phyloP scores from a whole-genome alignment of 2,888 invertebrate genomes.

The Platynereis dumerilii region DNA sequence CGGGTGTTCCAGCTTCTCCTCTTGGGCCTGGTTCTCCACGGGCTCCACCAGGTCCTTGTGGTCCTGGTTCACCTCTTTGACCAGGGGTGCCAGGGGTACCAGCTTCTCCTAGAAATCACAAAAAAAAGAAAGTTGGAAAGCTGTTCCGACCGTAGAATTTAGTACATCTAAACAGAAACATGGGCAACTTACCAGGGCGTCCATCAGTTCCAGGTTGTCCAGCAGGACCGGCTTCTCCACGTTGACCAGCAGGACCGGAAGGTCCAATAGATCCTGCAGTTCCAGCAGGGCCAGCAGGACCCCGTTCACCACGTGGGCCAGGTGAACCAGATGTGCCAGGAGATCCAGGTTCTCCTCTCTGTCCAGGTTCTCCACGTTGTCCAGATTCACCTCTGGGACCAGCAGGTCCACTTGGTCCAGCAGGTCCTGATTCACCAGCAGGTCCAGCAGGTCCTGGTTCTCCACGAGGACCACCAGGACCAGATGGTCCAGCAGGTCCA shows the following conservation, averaged over 20 bases:
- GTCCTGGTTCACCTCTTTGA: slow-evolving; percentile 20
- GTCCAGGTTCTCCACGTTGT: slow-evolving; percentile 36
- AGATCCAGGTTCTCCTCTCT: slow-evolving; percentile 27
- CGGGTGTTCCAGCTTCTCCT: slow-evolving; percentile 9
- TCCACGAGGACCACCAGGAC: slow-evolving; percentile 27
- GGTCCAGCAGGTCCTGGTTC: slow-evolving; percentile 23
- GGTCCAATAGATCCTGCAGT: slow-evolving; percentile 28
- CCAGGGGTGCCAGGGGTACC: slow-evolving; percentile 28
- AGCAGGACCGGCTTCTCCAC: slow-evolving; percentile 27
- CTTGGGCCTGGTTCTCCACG: slow-evolving; percentile 23
- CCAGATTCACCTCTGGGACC: slow-evolving; percentile 37
- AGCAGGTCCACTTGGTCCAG: not conserved
- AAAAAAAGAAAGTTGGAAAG: too few relatives aligned
- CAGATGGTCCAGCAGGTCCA: slow-evolving; percentile 29
- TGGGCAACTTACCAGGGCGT: slow-evolving; percentile 14
- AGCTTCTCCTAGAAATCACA: slow-evolving; percentile 15
- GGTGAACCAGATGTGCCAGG: slow-evolving; percentile 31
- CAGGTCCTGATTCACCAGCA: slow-evolving; percentile 23
- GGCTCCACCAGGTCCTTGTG: slow-evolving; percentile 10
- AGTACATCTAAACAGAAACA: too few relatives aligned
- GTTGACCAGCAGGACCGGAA: slow-evolving; percentile 25
- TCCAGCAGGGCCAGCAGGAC: slow-evolving; percentile 17
- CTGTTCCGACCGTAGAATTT: too few relatives aligned
- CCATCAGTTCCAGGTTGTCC: slow-evolving; percentile 23
- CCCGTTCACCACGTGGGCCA: slow-evolving; percentile 28